These are phyloP conservation scores for Gorsachius magnificus DNA, from an alignment of 2,797 vertebrate species.

Conservation along the genomic window DNA sequence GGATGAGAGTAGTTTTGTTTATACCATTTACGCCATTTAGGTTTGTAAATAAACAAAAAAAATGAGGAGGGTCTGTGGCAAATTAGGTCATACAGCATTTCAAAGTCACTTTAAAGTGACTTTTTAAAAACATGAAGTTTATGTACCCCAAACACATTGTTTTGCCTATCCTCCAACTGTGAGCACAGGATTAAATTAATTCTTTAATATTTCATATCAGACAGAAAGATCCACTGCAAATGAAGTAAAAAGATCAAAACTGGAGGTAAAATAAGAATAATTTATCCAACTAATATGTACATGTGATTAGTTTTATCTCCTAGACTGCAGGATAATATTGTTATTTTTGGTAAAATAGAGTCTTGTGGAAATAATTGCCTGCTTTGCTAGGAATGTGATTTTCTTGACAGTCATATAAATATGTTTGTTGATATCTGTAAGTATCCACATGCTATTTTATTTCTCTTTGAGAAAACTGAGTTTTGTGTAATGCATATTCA, in stretches of 20 bases:
- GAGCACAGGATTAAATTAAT: neutral
- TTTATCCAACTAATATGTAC: constrained; percentile 7
- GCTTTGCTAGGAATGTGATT: neutral
- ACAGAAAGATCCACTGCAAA: neutral
- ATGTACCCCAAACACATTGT: neutral
- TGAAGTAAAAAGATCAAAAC: constrained; percentile 33
- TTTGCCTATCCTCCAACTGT: neutral
- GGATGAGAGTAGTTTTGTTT: neutral
- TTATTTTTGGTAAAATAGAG: neutral
- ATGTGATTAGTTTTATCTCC: constrained; percentile 35
- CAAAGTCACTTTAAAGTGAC: neutral
- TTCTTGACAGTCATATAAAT: neutral
- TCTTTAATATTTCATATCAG: neutral
- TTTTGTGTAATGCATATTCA: constrained; percentile 28
- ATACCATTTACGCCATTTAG: neutral
- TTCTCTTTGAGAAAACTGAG: constrained; percentile 1
- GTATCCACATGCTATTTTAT: neutral
- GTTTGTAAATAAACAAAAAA: neutral
- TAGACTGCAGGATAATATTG: constrained; percentile 18
- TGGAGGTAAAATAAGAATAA: constrained; percentile 19
- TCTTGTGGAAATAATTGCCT: constrained; percentile 1
- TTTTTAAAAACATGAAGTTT: neutral
- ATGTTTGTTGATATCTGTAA: neutral
- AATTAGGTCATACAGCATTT: neutral
- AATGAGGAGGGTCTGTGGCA: neutral